A percentile compares a stretch with the other conserved stretches of the same genome.
phyloP scores from a whole-genome alignment of 1,140 invertebrate genomes.

The Pseudachorutes palmiensis region DNA sequence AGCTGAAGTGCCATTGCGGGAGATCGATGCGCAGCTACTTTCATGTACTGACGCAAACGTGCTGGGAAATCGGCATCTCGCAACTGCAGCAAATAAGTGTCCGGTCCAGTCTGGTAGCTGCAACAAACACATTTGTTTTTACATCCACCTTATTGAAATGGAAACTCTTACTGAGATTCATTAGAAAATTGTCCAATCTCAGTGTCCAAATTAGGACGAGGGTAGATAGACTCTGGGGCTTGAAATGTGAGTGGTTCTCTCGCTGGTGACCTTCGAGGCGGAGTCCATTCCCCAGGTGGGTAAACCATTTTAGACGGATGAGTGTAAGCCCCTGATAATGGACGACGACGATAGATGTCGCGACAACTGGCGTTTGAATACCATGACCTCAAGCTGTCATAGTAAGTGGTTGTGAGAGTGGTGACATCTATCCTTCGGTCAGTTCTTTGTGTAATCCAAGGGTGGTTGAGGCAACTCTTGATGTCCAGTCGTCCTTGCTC shows the following conservation, averaged over 20 bases:
- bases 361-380: slow-evolving; percentile 78
- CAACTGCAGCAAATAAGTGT: slow-evolving; percentile 87
- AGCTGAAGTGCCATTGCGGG: slow-evolving; percentile 47
- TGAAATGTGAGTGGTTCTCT: slow-evolving; percentile 44
- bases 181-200: slow-evolving; percentile 70
- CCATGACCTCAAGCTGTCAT: slow-evolving; percentile 48
- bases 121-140: slow-evolving; percentile 33
- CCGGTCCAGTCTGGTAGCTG: slow-evolving; percentile 89
- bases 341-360: slow-evolving; percentile 70
- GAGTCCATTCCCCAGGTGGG: slow-evolving; percentile 63
- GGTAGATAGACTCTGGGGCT: slow-evolving; percentile 61
- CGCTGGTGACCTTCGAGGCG: slow-evolving; percentile 51
- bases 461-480: slow-evolving; percentile 66
- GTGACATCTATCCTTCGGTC: not conserved
- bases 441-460: slow-evolving; percentile 56
- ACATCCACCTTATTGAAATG: not conserved
- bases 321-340: slow-evolving; percentile 67
- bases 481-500: slow-evolving; percentile 69
- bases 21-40: slow-evolving; percentile 67
- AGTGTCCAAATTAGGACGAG: slow-evolving; percentile 59
- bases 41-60: slow-evolving; percentile 82
- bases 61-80: slow-evolving; percentile 87
- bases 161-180: slow-evolving; percentile 75
- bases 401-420: slow-evolving; percentile 15
- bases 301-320: slow-evolving; percentile 91